Percentiles rank a stretch among this genome's conserved stretches.
phyloP scores from a whole-genome alignment of 2,113 vertebrate genomes.

The Scophthalmus maximus region DNA sequence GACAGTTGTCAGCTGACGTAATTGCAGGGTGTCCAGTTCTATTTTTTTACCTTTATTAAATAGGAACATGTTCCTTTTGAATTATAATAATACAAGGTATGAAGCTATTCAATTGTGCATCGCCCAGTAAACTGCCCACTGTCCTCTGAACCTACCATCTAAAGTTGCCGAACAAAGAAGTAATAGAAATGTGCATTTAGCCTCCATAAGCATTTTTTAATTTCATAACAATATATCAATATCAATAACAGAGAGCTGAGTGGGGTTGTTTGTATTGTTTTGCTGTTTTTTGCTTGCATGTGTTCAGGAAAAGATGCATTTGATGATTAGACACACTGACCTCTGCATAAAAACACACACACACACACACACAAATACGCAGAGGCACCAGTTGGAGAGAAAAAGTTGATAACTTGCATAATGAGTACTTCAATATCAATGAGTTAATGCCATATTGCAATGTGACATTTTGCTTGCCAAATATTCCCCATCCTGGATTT shows the following conservation, averaged over 20 bases:
- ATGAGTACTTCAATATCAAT: constrained; percentile 68
- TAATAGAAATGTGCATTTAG: background rate
- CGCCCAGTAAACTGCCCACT: background rate
- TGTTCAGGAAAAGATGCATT: constrained; percentile 11
- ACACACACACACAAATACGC: background rate
- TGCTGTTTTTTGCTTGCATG: constrained; percentile 1
- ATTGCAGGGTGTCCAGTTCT: too few relatives aligned
- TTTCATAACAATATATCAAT: constrained; percentile 43
- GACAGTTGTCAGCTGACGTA: too few relatives aligned
- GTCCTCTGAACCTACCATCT: background rate
- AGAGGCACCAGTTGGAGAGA: background rate
- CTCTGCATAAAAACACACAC: background rate
- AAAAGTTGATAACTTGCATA: constrained; percentile 61
- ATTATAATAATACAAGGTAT: too few relatives aligned
- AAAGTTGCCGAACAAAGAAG: background rate
- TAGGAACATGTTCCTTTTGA: too few relatives aligned
- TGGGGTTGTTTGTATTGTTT: background rate
- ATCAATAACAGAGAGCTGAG: constrained; percentile 35
- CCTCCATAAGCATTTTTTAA: background rate
- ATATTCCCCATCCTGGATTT: constrained; percentile 73
- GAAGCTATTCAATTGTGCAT: background rate
- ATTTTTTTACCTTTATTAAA: too few relatives aligned
- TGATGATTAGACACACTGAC: constrained; percentile 17
- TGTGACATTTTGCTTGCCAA: constrained; percentile 78
- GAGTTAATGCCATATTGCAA: constrained; percentile 67